A percentile compares a stretch with the other conserved stretches of the same genome.
phyloP scores from a whole-genome alignment of 2,888 invertebrate genomes.

The Folsomia manolachei region DNA sequence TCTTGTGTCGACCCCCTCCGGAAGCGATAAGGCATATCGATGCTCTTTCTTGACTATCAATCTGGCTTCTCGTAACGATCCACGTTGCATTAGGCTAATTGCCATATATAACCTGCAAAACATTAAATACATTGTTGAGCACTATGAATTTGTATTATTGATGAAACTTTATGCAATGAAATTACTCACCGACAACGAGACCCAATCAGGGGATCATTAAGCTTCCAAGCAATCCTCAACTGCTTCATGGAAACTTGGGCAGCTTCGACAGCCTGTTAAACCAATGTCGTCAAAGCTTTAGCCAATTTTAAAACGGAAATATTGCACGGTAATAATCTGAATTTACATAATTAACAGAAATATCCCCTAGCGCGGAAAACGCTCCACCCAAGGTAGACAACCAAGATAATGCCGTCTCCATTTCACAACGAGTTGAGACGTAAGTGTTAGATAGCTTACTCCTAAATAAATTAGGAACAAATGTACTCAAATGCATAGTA shows the following conservation, averaged over 20 bases:
- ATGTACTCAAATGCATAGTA: not conserved
- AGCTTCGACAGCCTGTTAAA: conserved; percentile 60
- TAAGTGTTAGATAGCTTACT: conserved; percentile 34
- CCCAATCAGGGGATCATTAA: conserved; percentile 77
- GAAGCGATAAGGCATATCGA: conserved; percentile 53
- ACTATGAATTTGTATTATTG: no score
- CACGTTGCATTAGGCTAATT: conserved; percentile 81
- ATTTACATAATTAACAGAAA: conserved; percentile 73
- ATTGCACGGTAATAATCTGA: not conserved
- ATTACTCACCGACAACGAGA: conserved; percentile 67
- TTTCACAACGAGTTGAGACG: conserved; percentile 56
- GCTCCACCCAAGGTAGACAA: conserved; percentile 94
- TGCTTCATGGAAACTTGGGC: conserved; percentile 83
- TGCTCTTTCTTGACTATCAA: conserved; percentile 55
- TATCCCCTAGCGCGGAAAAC: conserved; percentile 90
- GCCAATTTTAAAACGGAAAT: not conserved
- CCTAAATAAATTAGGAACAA: no score
- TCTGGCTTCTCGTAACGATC: conserved; percentile 64
- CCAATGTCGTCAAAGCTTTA: no score
- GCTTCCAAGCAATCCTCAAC: conserved; percentile 71
- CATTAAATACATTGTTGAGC: no score
- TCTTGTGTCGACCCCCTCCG: conserved; percentile 61
- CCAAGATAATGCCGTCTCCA: conserved; percentile 87
- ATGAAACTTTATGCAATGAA: not conserved
- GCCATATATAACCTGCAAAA: conserved; percentile 77